Evolutionary conservation across 2,113 vertebrate species (phyloP), one percentile per base, ranked within the genome.

Genomic region (Calyptommatus sinebrachiatus): DNA sequence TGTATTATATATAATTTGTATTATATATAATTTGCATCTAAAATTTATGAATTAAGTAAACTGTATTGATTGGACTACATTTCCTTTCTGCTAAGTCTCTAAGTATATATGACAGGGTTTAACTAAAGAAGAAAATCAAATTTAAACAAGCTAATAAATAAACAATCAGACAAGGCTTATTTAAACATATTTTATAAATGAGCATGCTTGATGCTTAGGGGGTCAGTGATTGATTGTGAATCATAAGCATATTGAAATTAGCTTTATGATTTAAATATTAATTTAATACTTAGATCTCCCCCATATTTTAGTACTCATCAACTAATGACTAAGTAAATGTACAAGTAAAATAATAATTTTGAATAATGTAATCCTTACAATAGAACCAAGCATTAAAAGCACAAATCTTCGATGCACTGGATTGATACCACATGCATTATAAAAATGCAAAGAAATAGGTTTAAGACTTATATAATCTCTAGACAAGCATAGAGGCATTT

Each of bases 401-500:
- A 66, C 81, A 71, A 89, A 76, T 61, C 20, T 0, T 0, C 83
- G 21, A 77, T 46, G 65, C 50, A 60, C 21, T 78, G 53, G 26
- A 62, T 76, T 41, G 5, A 18, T 50, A 57, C 18, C 16, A 18
- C 53, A 88, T 24, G 7, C 12, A 76, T 75, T 82, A 76, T 21
- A 77, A 85, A n/a, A n/a, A n/a, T n/a, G n/a, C n/a, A n/a, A n/a
- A n/a, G n/a, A n/a, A n/a, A n/a, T n/a, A n/a, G n/a, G n/a, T n/a
- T n/a, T n/a, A n/a, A n/a, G n/a, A n/a, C n/a, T 74, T 84, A 67
- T 88, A 79, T 88, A 83, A 92, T 91, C 86, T 87, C 88, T 83
- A 93, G 91, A 92, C 88, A 95, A 87, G 80, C 91, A 82, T 92
- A 94, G 95, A 94, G 92, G 93, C 89, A 87, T 91, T 90, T 93